Percentiles rank a stretch among this genome's conserved stretches.
Evolutionary conservation across 1,140 invertebrate species (phyloP).

Genomic region (Apolygus lucorum): DNA sequence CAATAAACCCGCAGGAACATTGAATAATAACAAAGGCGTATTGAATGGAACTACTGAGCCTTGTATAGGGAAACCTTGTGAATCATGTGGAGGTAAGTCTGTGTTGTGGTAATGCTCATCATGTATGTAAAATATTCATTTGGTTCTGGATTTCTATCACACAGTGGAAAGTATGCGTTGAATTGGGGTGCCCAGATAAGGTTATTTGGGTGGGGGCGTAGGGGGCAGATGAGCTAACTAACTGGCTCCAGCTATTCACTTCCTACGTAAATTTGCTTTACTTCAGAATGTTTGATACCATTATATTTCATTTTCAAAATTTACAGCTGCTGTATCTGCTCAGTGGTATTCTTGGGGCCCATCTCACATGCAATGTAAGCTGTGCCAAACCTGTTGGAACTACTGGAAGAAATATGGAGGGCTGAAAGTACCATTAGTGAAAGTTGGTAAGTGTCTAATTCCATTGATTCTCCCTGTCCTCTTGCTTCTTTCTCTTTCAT

Average conservation of each 20-base stretch:
- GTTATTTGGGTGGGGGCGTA: too few species aligned
- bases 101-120: conserved; percentile 13
- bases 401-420: conserved; percentile 99
- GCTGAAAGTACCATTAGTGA: conserved; percentile 53
- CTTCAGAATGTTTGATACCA: too few species aligned
- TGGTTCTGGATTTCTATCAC: too few species aligned
- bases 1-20: conserved; percentile 69
- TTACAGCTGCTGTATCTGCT: conserved; percentile 57
- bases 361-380: conserved; percentile 74
- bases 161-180: too few species aligned
- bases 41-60: conserved; percentile 59
- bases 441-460: conserved; percentile 38
- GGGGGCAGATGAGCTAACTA: too few species aligned
- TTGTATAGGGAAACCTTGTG: conserved; percentile 61
- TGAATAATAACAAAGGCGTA: conserved; percentile 56
- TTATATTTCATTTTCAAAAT: conserved; percentile 23
- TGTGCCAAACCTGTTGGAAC: conserved; percentile 89
- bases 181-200: too few species aligned
- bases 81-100: conserved; percentile 66
- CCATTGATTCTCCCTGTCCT: too few species aligned
- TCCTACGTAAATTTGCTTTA: too few species aligned
- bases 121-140: too few species aligned
- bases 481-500: too few species aligned
- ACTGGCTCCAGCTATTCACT: too few species aligned
- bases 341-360: conserved; percentile 98